Evolutionary conservation across 1,140 invertebrate genomes (phyloP), one percentile per base, ranked within the genome.

Genomic region (Penaeus indicus): DNA sequence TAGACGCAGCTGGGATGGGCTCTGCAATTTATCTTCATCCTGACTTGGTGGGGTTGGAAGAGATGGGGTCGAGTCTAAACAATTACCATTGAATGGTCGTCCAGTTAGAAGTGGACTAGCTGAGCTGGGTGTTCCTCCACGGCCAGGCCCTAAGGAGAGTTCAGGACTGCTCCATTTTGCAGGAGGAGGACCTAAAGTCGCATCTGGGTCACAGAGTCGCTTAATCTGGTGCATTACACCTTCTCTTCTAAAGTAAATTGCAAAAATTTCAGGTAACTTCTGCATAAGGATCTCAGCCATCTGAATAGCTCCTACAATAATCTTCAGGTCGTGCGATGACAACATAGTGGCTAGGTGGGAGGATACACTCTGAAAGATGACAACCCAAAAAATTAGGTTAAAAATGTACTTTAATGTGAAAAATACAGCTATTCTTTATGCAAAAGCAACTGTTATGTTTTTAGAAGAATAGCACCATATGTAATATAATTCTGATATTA

Each of bases 341-440:
- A 99, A 95, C 98, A 99, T 99, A 67, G 97, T 97, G 62, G 98
- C 98, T 92, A 99, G 97, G 92, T 99, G 98, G 91, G 97, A 99
- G 32, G 98, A 98, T 27, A 99, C 97, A 88, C 97, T 95, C 94
- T 99, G 97, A 93, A 97, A 97, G 92, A 97, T 97, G 16, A 99
- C 93, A 83, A 98, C 8, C n/a, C 67, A 32, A 5, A 11, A 32
- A 72, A 13, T 97, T 91, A 96, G 96, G 93, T 94, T 91, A 21
- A 16, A 54, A 8, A 75, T 32, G 27, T 11, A 16, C n/a, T 72
- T n/a, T 27, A 72, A 27, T 16, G n/a, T 32, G 18, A 21, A 21
- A 61, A 42, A 42, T 42, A 42, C 38, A 42, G 38, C 7, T 42
- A 42, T 42, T 42, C 38, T 7, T 42, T 42, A 42, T 42, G 38